These are phyloP conservation scores for Hydroisotoma schaefferi DNA, from an alignment of 2,888 invertebrate species.

Conservation along the genomic window DNA sequence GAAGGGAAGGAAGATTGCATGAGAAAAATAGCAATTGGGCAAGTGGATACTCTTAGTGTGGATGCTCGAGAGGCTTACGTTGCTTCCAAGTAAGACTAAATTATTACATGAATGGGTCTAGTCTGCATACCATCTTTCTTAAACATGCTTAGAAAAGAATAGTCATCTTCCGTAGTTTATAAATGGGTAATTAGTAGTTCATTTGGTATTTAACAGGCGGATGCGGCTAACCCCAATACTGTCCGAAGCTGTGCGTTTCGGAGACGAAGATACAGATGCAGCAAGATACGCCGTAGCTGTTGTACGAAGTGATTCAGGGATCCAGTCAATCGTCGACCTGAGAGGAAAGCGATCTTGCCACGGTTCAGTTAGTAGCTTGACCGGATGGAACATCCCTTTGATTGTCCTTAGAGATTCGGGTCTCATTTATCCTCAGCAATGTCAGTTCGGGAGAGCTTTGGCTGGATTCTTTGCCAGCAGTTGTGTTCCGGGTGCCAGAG, in stretches of 20 bases:
- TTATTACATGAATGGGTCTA: too few species aligned
- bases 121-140: too few species aligned
- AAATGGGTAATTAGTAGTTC: too few species aligned
- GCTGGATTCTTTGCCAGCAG: conserved; percentile 46
- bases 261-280: conserved; percentile 48
- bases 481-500: conserved; percentile 47
- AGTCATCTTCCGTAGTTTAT: too few species aligned
- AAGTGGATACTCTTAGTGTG: conserved; percentile 69
- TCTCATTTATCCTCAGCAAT: conserved; percentile 41
- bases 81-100: conserved; percentile 61
- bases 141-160: too few species aligned
- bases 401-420: conserved; percentile 40
- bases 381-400: conserved; percentile 47
- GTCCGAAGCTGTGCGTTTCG: conserved; percentile 44
- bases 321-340: conserved; percentile 45
- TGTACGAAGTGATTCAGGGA: conserved; percentile 45
- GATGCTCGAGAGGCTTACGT: conserved; percentile 67
- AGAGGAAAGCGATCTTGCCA: conserved; percentile 47
- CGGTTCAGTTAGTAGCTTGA: conserved; percentile 40
- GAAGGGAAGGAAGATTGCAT: conserved; percentile 66
- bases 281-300: conserved; percentile 45
- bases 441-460: conserved; percentile 44
- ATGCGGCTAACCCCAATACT: conserved; percentile 44
- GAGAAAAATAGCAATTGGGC: conserved; percentile 61
- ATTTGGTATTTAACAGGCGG: conserved; percentile 20